Conservation (phyloP, 1,140 invertebrate genomes). For the Zaprionus taronus region DNA sequence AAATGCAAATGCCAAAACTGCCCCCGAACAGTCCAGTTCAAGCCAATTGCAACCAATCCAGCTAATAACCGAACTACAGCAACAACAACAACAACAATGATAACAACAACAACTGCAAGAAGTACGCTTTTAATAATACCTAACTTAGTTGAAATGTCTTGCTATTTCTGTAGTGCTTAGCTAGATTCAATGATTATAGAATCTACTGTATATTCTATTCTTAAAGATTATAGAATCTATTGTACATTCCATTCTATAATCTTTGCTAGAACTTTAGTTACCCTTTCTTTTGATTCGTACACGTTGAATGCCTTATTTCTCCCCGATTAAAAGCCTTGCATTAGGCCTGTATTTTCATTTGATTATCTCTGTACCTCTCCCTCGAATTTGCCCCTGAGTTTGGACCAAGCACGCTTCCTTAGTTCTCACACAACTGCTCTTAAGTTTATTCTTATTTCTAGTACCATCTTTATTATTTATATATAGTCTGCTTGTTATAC, state of each 20-base stretch:
- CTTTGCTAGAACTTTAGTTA: not conserved
- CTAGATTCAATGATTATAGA: not conserved
- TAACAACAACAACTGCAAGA: conserved; percentile 28
- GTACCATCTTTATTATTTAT: not conserved
- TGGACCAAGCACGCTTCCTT: not conserved
- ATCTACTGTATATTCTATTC: too few species aligned
- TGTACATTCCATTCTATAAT: too few species aligned
- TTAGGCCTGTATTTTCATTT: conserved; percentile 1
- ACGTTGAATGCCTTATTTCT: not conserved
- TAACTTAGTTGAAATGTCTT: conserved; percentile 17
- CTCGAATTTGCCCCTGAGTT: not conserved
- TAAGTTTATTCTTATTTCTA: not conserved
- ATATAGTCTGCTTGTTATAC: not conserved
- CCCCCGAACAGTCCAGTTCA: conserved; percentile 46
- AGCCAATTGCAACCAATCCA: conserved; percentile 35
- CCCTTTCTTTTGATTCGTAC: not conserved
- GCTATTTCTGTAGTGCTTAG: conserved; percentile 5
- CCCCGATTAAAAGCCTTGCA: not conserved
- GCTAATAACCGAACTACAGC: conserved; percentile 23
- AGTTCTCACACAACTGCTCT: not conserved
- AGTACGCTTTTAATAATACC: conserved; percentile 37
- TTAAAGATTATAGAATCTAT: too few species aligned
- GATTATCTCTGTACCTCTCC: not conserved
- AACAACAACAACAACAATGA: conserved; percentile 27
- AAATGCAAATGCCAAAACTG: conserved; percentile 49